These are phyloP conservation scores for Cladopsammia gracilis DNA, from an alignment of 64 coral and sea anemone species.

Conservation along the genomic window DNA sequence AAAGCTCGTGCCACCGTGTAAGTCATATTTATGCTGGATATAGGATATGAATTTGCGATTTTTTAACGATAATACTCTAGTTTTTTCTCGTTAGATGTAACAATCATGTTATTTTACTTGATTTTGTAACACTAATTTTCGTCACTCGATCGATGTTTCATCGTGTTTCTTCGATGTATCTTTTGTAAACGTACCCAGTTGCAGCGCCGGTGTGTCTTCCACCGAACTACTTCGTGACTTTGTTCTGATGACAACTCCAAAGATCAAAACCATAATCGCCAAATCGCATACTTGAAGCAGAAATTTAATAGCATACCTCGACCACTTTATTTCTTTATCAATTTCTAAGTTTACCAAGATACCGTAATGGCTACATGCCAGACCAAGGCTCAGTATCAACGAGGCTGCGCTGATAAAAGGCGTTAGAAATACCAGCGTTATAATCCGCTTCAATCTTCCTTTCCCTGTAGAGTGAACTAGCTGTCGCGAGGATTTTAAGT, in stretches of 20 bases:
- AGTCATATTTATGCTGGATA: too few relatives aligned
- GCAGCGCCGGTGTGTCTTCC: not conserved
- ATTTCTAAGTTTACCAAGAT: not conserved
- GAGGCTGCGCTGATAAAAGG: not conserved
- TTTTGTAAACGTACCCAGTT: not conserved
- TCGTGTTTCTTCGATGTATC: not conserved
- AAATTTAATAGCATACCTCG: not conserved
- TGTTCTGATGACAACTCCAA: conserved; percentile 3
- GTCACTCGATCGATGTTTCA: not conserved
- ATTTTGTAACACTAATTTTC: too few relatives aligned
- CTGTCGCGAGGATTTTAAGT: conserved; percentile 41
- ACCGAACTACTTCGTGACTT: not conserved
- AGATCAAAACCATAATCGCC: conserved; percentile 12
- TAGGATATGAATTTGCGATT: too few relatives aligned
- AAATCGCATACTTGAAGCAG: not conserved
- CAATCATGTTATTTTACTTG: too few relatives aligned
- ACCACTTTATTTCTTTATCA: not conserved
- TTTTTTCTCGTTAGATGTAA: too few relatives aligned
- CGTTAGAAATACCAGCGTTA: not conserved
- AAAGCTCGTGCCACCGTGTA: too few relatives aligned
- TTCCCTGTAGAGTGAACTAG: not conserved
- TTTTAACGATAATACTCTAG: too few relatives aligned
- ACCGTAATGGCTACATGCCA: not conserved
- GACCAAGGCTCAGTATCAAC: not conserved
- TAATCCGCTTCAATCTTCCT: conserved; percentile 1